Conservation (phyloP, 2,888 invertebrate genomes). For the Mechanitis mazaeus region DNA sequence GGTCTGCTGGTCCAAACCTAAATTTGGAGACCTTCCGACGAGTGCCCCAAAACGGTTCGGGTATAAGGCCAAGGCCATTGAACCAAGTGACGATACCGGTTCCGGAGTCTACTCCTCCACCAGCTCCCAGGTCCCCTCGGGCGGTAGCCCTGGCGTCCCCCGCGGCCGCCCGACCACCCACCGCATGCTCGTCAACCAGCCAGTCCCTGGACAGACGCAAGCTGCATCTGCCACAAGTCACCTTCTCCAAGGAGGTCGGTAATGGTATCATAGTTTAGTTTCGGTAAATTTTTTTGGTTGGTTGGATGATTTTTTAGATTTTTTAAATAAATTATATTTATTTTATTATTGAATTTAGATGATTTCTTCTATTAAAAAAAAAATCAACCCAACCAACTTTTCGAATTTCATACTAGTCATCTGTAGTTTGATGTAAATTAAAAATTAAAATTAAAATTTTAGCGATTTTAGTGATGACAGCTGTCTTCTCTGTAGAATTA, state of each 20-base stretch:
- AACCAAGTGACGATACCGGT: slow-evolving; percentile 52
- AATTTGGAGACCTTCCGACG: slow-evolving; percentile 84
- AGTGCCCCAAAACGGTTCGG: slow-evolving; percentile 64
- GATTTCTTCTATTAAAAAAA: slow-evolving; percentile 1
- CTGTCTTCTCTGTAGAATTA: slow-evolving; percentile 29
- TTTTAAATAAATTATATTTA: background rate
- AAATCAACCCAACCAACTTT: slow-evolving; percentile 17
- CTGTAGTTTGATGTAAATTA: slow-evolving; percentile 34
- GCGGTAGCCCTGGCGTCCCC: slow-evolving; percentile 55
- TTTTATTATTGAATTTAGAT: background rate
- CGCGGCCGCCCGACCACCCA: slow-evolving; percentile 77
- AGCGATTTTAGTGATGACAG: slow-evolving; percentile 43
- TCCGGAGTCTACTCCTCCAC: slow-evolving; percentile 62
- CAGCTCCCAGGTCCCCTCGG: slow-evolving; percentile 61
- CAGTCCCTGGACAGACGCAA: slow-evolving; percentile 78
- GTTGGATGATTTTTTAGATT: slow-evolving; percentile 8
- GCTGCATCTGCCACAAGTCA: slow-evolving; percentile 86
- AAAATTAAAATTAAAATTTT: slow-evolving; percentile 32
- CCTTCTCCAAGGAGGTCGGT: slow-evolving; percentile 95
- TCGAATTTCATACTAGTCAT: slow-evolving; percentile 47
- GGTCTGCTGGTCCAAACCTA: slow-evolving; percentile 83
- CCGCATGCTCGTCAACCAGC: slow-evolving; percentile 83
- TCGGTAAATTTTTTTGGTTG: slow-evolving; percentile 14
- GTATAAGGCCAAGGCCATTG: slow-evolving; percentile 43
- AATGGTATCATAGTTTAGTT: slow-evolving; percentile 87